A percentile compares a stretch with the other conserved stretches of the same genome.
These are phyloP conservation scores for Philaenus spumarius DNA, from an alignment of 1,140 invertebrate species.

Conservation along the genomic window DNA sequence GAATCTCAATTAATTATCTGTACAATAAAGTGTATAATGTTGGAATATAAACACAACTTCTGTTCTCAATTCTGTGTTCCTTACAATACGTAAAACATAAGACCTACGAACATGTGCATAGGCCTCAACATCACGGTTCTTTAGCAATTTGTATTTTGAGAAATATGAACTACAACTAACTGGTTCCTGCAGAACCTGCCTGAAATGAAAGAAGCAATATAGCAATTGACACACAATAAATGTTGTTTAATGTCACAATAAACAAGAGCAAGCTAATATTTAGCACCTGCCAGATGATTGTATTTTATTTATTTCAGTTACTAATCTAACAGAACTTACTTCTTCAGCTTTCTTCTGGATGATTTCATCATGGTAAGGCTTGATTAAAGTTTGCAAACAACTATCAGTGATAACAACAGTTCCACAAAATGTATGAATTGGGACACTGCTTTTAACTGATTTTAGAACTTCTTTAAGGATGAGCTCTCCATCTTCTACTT, in stretches of 20 bases:
- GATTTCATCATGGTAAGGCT: constrained; percentile 55
- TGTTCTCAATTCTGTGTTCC: too few relatives aligned
- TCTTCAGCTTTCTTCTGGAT: constrained; percentile 66
- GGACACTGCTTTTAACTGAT: constrained; percentile 38
- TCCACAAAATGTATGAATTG: constrained; percentile 40
- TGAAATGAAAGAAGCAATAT: too few relatives aligned
- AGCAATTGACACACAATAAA: too few relatives aligned
- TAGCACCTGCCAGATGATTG: too few relatives aligned
- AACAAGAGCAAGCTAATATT: not conserved
- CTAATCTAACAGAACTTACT: constrained; percentile 27
- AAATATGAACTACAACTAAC: not conserved
- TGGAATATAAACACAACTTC: too few relatives aligned
- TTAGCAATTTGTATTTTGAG: not conserved
- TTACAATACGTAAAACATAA: too few relatives aligned
- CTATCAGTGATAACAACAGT: constrained; percentile 47
- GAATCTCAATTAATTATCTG: too few relatives aligned
- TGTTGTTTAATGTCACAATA: not conserved
- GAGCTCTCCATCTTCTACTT: constrained; percentile 63
- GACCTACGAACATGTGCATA: too few relatives aligned
- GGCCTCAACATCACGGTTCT: too few relatives aligned
- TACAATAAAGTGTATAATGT: too few relatives aligned
- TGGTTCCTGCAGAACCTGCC: not conserved
- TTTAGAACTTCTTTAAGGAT: constrained; percentile 59
- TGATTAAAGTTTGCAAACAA: constrained; percentile 62
- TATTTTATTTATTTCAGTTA: too few relatives aligned